These are phyloP conservation scores for Drosophila lini DNA, from an alignment of 1,140 invertebrate genomes.

Conservation along the genomic window DNA sequence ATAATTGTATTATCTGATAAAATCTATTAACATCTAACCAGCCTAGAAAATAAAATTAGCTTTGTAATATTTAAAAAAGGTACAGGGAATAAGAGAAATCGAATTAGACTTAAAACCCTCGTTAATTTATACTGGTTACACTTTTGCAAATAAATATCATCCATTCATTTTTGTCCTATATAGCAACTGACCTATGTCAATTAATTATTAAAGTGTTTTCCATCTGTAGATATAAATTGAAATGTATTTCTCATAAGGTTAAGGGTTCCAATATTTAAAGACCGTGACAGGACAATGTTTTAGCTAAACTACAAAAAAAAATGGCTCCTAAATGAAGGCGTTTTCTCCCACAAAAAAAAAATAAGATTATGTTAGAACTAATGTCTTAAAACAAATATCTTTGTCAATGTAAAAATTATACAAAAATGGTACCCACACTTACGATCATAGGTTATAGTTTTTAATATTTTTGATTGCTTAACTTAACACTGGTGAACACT, in stretches of 20 bases:
- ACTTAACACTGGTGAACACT: not conserved
- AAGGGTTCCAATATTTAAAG: not conserved
- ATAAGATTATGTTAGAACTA: not conserved
- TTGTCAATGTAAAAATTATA: not conserved
- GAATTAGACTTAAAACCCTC: not conserved
- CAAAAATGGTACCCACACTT: not conserved
- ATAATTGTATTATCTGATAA: not conserved
- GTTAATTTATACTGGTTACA: not conserved
- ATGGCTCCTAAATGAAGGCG: not conserved
- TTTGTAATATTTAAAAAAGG: not conserved
- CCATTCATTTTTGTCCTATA: not conserved
- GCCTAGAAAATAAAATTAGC: not conserved
- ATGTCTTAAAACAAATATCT: not conserved
- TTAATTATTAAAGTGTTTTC: not conserved
- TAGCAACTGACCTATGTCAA: conserved; percentile 2
- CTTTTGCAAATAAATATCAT: not conserved
- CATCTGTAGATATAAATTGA: not conserved
- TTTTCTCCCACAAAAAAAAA: not conserved
- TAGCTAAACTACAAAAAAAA: not conserved
- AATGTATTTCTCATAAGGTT: not conserved
- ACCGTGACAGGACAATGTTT: not conserved
- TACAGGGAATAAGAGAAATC: not conserved
- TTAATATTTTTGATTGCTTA: not conserved
- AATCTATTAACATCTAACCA: not conserved
- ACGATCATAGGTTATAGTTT: conserved; percentile 5